Conservation (phyloP, 2,113 vertebrate species). For the Syngnathus floridae region DNA sequence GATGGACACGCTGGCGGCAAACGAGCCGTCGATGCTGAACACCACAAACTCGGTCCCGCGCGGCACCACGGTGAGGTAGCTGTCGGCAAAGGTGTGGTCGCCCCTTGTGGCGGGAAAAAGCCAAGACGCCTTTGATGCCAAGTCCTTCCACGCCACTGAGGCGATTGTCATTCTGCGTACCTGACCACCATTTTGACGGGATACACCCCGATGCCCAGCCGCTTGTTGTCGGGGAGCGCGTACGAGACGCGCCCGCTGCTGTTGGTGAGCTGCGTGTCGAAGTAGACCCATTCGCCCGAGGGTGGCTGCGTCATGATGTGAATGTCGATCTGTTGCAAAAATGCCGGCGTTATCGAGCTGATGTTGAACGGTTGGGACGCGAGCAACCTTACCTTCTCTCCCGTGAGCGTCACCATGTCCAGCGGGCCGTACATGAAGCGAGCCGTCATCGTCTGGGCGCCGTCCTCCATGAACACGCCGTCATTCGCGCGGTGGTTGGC, state of each 20-base stretch:
- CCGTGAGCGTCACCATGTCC: conserved; percentile 96
- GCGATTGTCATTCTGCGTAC: conserved; percentile 46
- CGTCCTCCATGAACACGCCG: conserved; percentile 84
- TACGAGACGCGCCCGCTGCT: conserved; percentile 91
- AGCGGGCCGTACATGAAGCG: conserved; percentile 97
- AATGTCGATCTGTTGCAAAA: conserved; percentile 81
- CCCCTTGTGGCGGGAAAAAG: conserved; percentile 71
- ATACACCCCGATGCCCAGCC: conserved; percentile 88
- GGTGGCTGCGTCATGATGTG: conserved; percentile 97
- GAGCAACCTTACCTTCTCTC: conserved; percentile 81
- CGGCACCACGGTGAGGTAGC: conserved; percentile 87
- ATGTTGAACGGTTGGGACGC: background rate
- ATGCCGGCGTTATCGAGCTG: background rate
- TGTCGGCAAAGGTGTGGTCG: conserved; percentile 92
- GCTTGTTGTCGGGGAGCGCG: conserved; percentile 77
- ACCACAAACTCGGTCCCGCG: conserved; percentile 91
- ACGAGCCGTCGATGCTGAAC: conserved; percentile 97
- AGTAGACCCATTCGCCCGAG: conserved; percentile 90
- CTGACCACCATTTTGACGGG: conserved; percentile 98
- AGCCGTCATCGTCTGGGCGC: conserved; percentile 80
- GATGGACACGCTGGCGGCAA: conserved; percentile 97
- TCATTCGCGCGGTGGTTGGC: conserved; percentile 95
- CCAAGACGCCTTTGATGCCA: background rate
- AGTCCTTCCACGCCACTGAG: background rate
- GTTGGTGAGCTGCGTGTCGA: conserved; percentile 89